A percentile compares a stretch with the other conserved stretches of the same genome.
Evolutionary conservation across 2,888 invertebrate species (phyloP).

Genomic region (Protonemura montana): DNA sequence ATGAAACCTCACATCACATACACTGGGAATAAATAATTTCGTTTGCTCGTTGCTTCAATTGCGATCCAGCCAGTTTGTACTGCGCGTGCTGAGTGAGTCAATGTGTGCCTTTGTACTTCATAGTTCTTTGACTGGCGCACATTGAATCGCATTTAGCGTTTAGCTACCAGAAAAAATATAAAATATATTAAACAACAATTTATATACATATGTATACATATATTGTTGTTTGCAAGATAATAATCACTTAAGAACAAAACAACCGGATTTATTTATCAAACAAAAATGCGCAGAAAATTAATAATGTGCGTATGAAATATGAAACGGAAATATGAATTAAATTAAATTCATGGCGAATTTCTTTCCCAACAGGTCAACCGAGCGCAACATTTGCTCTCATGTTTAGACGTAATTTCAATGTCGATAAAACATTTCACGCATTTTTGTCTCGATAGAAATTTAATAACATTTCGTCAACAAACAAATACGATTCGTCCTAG

Average conservation of each 20-base stretch:
- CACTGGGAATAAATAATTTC: too few species aligned
- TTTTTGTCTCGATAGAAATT: neutral
- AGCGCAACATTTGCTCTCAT: neutral
- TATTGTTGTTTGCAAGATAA: neutral
- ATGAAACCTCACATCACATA: neutral
- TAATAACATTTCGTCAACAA: neutral
- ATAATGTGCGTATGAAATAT: neutral
- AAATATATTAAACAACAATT: neutral
- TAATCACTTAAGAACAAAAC: neutral
- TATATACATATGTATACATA: neutral
- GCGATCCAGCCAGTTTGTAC: too few species aligned
- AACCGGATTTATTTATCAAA: neutral
- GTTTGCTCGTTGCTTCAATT: too few species aligned
- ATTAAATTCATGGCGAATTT: neutral
- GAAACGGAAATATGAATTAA: neutral
- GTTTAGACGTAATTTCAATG: neutral
- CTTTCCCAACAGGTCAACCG: neutral
- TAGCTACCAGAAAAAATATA: neutral
- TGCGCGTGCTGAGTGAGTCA: neutral
- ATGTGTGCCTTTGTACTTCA: neutral
- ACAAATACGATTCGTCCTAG: neutral
- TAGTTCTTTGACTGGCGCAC: neutral
- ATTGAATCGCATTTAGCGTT: neutral
- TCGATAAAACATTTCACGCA: neutral
- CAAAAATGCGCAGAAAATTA: neutral